phyloP scores from a whole-genome alignment of 2,888 invertebrate genomes.

The Poecilobothrus nobilitatus region DNA sequence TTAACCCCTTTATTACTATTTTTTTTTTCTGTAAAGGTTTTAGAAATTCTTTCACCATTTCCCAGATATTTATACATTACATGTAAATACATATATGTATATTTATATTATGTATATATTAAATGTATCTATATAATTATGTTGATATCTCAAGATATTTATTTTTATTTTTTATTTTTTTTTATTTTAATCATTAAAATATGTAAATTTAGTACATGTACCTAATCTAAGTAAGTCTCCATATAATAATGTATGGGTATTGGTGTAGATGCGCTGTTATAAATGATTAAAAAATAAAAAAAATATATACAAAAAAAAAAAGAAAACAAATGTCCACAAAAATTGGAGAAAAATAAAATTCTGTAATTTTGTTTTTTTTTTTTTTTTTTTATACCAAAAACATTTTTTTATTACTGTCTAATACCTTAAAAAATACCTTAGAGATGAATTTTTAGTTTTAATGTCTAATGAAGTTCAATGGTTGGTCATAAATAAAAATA shows the following conservation, averaged over 20 bases:
- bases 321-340: no score
- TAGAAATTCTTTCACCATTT: background rate
- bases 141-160: background rate
- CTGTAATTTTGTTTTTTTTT: no score
- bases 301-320: background rate
- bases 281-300: background rate
- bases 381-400: no score
- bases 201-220: constrained; percentile 1
- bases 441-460: background rate
- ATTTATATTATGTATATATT: background rate
- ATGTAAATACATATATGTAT: background rate
- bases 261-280: background rate
- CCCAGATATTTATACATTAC: background rate
- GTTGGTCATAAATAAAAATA: background rate
- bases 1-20: no score
- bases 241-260: background rate
- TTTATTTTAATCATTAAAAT: constrained; percentile 2
- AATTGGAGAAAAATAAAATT: no score
- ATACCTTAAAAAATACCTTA: background rate
- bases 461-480: background rate
- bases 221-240: background rate
- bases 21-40: no score
- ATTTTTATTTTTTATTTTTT: no score
- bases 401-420: background rate
- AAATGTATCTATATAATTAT: background rate